Percentiles rank a stretch among this genome's conserved stretches.
Conservation (phyloP, 2,888 invertebrate species). For the Arge pagana region DNA sequence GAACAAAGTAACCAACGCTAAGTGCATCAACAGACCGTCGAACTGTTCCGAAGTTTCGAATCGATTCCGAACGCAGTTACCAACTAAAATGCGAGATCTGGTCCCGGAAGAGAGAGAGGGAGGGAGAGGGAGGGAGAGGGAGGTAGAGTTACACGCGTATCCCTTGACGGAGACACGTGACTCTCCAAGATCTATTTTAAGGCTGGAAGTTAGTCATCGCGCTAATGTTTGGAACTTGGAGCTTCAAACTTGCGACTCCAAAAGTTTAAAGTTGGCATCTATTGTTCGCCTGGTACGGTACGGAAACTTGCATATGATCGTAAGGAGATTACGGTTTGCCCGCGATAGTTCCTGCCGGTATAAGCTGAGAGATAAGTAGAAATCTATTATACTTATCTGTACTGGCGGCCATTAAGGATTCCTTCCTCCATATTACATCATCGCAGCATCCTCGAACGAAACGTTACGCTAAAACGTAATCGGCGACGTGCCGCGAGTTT, state of each 20-base stretch:
- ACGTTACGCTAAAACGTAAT: too few species aligned
- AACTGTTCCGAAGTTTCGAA: slow-evolving; percentile 11
- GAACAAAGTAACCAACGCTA: too few species aligned
- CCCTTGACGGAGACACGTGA: slow-evolving; percentile 12
- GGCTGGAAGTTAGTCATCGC: slow-evolving; percentile 16
- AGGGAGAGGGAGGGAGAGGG: too few species aligned
- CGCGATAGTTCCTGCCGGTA: slow-evolving; percentile 8
- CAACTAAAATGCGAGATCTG: slow-evolving; percentile 9
- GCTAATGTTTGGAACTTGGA: slow-evolving; percentile 4
- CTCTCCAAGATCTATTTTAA: slow-evolving; percentile 8
- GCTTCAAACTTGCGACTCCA: neutral
- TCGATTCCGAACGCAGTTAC: slow-evolving; percentile 5
- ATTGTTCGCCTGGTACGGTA: slow-evolving; percentile 11
- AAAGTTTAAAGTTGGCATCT: slow-evolving; percentile 10
- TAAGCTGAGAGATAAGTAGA: slow-evolving; percentile 14
- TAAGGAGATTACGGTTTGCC: slow-evolving; percentile 21
- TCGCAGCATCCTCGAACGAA: too few species aligned
- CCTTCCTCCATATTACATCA: neutral
- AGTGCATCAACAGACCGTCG: slow-evolving; percentile 11
- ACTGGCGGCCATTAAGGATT: slow-evolving; percentile 12
- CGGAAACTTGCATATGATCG: slow-evolving; percentile 19
- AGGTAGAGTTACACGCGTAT: too few species aligned
- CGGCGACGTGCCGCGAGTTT: too few species aligned
- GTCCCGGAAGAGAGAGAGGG: slow-evolving; percentile 4
- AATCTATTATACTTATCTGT: slow-evolving; percentile 11